Percentiles rank a stretch among this genome's conserved stretches.
Conservation (phyloP, 2,888 invertebrate species). For the Drosophila neoperkinsi region DNA sequence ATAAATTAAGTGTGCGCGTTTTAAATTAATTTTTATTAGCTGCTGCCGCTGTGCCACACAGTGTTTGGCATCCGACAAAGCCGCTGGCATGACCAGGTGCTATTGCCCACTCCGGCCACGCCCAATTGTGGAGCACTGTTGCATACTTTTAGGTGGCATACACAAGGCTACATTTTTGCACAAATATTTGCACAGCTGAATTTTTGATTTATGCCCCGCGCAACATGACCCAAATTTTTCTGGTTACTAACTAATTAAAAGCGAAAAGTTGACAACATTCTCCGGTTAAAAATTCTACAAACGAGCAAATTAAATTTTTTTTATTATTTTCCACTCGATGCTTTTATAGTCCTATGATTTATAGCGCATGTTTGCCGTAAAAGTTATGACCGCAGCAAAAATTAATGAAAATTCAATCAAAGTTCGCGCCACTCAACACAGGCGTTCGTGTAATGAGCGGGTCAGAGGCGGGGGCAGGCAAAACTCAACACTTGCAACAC, state of each 20-base stretch:
- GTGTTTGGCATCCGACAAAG: slow-evolving; percentile 12
- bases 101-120: slow-evolving; percentile 19
- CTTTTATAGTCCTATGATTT: slow-evolving; percentile 56
- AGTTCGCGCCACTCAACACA: slow-evolving; percentile 48
- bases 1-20: slow-evolving; percentile 35
- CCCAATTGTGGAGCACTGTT: slow-evolving; percentile 33
- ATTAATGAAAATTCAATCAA: slow-evolving; percentile 77
- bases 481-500: slow-evolving; percentile 39
- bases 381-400: slow-evolving; percentile 68
- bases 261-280: slow-evolving; percentile 78
- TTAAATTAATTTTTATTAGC: slow-evolving; percentile 43
- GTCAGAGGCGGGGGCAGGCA: neutral
- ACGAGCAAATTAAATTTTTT: slow-evolving; percentile 3
- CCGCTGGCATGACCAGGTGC: slow-evolving; percentile 40
- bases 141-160: slow-evolving; percentile 64
- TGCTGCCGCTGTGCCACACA: neutral
- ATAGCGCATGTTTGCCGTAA: slow-evolving; percentile 53
- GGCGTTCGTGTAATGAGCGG: neutral
- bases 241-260: slow-evolving; percentile 73
- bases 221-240: slow-evolving; percentile 69
- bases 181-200: slow-evolving; percentile 70
- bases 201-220: slow-evolving; percentile 68
- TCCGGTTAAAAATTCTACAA: slow-evolving; percentile 47
- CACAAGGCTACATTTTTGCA: slow-evolving; percentile 41
- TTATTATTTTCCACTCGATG: slow-evolving; percentile 22